Conservation (phyloP, 2,888 invertebrate species). For the Lamellibrachia columna region DNA sequence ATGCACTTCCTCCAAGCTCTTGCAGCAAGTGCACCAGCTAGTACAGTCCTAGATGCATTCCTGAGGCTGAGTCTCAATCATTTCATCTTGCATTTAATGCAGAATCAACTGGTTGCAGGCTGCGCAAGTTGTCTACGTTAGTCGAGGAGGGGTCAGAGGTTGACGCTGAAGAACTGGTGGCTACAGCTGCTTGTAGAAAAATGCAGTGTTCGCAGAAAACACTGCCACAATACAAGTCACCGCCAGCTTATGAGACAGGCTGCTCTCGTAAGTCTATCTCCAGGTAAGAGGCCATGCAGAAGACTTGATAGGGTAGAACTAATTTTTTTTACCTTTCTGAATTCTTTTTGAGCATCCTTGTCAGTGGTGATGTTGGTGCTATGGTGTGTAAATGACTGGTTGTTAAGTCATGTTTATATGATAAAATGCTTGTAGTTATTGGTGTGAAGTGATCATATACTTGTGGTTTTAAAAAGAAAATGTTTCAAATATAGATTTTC, state of each 20-base stretch:
- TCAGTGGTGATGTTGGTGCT: too few relatives aligned
- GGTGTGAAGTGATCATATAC: too few relatives aligned
- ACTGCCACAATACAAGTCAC: not conserved
- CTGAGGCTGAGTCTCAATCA: not conserved
- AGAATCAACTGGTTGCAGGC: not conserved
- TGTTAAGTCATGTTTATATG: not conserved
- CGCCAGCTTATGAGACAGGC: not conserved
- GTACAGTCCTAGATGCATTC: not conserved
- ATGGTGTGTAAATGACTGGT: too few relatives aligned
- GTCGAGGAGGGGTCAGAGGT: conserved; percentile 5
- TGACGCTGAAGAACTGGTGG: not conserved
- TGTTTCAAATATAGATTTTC: not conserved
- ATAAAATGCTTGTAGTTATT: not conserved
- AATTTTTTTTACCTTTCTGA: too few relatives aligned
- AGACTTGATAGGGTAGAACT: not conserved
- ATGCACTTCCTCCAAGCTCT: not conserved
- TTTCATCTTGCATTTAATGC: not conserved
- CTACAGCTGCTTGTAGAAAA: not conserved
- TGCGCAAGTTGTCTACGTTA: conserved; percentile 3
- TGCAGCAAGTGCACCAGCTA: not conserved
- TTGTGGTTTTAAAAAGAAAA: too few relatives aligned
- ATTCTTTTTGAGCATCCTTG: too few relatives aligned
- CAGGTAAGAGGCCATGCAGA: not conserved
- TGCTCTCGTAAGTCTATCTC: not conserved
- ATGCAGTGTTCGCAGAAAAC: not conserved